Conservation (phyloP, 2,113 vertebrate genomes). For the Hemichromis elongatus region DNA sequence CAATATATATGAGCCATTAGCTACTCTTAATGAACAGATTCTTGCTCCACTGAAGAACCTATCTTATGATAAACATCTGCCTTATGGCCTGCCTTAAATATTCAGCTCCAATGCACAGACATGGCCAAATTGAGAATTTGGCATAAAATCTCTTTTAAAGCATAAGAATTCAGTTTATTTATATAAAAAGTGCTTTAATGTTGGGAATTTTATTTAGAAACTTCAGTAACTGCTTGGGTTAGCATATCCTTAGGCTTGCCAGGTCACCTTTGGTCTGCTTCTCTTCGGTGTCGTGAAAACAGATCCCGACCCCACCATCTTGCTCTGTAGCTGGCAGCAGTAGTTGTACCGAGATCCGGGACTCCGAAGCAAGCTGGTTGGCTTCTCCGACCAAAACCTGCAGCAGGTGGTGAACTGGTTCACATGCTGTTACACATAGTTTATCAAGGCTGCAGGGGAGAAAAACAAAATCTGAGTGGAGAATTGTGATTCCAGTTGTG, state of each 20-base stretch:
- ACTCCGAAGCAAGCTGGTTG: background rate
- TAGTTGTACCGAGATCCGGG: background rate
- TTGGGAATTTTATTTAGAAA: background rate
- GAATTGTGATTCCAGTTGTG: background rate
- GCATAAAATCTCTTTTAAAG: background rate
- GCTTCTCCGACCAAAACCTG: background rate
- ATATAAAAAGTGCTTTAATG: background rate
- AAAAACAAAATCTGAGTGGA: background rate
- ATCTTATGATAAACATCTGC: slow-evolving; percentile 17
- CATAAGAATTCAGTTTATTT: background rate
- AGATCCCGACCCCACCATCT: background rate
- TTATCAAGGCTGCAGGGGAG: background rate
- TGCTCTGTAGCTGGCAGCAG: background rate
- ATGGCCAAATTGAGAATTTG: background rate
- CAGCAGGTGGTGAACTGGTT: background rate
- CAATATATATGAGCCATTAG: background rate
- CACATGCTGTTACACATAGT: background rate
- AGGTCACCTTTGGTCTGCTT: background rate
- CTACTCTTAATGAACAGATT: background rate
- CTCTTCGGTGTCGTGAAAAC: background rate
- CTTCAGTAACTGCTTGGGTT: background rate
- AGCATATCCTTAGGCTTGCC: background rate
- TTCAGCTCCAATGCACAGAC: background rate
- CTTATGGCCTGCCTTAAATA: background rate
- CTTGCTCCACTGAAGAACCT: background rate